These are phyloP conservation scores for Semicossyphus pulcher DNA, from an alignment of 2,113 vertebrate genomes.

Conservation along the genomic window DNA sequence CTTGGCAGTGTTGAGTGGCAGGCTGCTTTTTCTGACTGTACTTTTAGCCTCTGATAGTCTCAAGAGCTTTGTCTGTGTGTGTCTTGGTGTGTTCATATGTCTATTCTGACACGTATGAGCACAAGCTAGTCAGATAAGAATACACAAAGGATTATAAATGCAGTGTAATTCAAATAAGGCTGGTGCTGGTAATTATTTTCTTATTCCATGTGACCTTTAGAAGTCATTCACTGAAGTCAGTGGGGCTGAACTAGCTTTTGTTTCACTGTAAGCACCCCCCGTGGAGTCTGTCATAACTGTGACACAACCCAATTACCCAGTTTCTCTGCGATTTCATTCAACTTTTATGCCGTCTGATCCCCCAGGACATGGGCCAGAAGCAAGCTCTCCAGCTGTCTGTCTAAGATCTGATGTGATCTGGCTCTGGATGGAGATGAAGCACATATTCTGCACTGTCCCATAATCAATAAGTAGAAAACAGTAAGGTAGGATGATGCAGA, in stretches of 20 bases:
- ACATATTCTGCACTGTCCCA: not conserved
- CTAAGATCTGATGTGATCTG: conserved; percentile 15
- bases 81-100: conserved; percentile 12
- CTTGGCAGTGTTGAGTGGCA: conserved; percentile 71
- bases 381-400: too few species aligned
- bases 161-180: conserved; percentile 42
- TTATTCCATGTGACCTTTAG: conserved; percentile 49
- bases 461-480: not conserved
- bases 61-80: conserved; percentile 34
- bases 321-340: conserved; percentile 29
- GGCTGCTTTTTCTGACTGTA: conserved; percentile 69
- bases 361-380: too few species aligned
- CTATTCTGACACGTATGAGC: conserved; percentile 8
- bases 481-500: not conserved
- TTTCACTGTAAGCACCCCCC: conserved; percentile 6
- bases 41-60: conserved; percentile 55
- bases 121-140: conserved; percentile 34
- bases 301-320: conserved; percentile 47
- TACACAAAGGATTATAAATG: conserved; percentile 43
- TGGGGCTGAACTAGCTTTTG: conserved; percentile 22
- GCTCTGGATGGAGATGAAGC: conserved; percentile 1
- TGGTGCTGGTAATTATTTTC: conserved; percentile 5
- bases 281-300: conserved; percentile 29
- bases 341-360: conserved; percentile 17
- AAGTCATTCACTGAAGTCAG: conserved; percentile 24